A percentile compares a stretch with the other conserved stretches of the same genome.
phyloP scores from a whole-genome alignment of 2,113 vertebrate genomes.

The Bubo bubo region DNA sequence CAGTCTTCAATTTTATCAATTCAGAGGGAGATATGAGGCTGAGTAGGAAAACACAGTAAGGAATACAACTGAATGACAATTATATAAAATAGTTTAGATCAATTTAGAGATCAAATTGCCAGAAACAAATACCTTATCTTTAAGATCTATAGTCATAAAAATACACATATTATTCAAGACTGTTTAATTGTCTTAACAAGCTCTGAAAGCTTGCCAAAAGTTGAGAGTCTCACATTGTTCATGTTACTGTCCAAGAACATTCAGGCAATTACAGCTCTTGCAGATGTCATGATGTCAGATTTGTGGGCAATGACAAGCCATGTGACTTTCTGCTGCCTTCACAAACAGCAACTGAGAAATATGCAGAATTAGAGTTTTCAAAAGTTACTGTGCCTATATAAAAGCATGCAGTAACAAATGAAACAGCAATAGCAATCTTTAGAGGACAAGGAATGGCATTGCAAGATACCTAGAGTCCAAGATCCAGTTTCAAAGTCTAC shows the following conservation, averaged over 20 bases:
- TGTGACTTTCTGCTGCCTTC: neutral
- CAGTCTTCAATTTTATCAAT: neutral
- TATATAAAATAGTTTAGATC: neutral
- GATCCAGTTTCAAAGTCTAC: neutral
- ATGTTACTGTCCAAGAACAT: neutral
- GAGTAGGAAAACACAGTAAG: neutral
- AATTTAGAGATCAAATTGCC: neutral
- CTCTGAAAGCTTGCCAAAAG: constrained; percentile 22
- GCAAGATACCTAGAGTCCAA: neutral
- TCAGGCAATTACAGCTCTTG: neutral
- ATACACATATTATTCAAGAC: neutral
- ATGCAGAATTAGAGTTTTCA: neutral
- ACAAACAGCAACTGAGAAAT: neutral
- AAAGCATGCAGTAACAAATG: neutral
- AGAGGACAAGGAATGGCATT: neutral
- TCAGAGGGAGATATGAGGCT: neutral
- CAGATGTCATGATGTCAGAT: constrained; percentile 59
- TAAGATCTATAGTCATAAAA: neutral
- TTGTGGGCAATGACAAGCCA: neutral
- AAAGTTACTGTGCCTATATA: neutral
- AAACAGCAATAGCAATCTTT: neutral
- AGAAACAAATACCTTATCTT: neutral
- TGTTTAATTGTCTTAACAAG: neutral
- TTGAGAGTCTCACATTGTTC: neutral
- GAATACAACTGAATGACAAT: neutral